Evolutionary conservation across 2,888 invertebrate genomes (phyloP), one percentile per base, ranked within the genome.

Genomic region (Argynnis bischoffii): DNA sequence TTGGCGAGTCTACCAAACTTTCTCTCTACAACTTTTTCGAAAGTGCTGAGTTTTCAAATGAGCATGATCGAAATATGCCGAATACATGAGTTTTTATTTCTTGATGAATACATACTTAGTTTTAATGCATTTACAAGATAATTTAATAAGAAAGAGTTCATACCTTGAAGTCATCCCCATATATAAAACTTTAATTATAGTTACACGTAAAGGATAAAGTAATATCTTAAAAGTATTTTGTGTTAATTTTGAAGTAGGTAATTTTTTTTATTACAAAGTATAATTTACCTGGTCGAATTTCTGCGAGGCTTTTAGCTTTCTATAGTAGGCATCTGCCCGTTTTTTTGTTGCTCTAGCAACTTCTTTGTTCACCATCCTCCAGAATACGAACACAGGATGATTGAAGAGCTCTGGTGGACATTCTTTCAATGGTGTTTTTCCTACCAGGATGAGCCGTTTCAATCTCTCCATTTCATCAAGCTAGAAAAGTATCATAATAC

Each of bases 331-430:
- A 50, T 92, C 90, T 0, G 92, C 90, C 4, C 92, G 83, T 76
- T 89, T 92, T 77, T 90, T 92, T 3, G 90, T 89, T 1, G 91
- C 92, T 55, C 79, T 84, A 1, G 88, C 89, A 1, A 93, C 92
- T 76, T 93, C 93, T n/a, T 84, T 80, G 75, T 93, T 93, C 64
- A 93, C 93, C 88, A 93, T 93, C 54, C 92, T 81, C 92, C 94
- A 94, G 76, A 95, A 94, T n/a, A 94, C 93, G 83, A 95, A 95
- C 4, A 96, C 94, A 0, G 95, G 95, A 82, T 95, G 95, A 70
- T 94, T 88, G 75, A 90, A 94, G 80, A 95, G 90, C 78, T 95
- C 95, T 3, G 94, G 91, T 0, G 95, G 95, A 56, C 95, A 95
- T 74, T 95, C 94, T 73, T 94, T 93, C 50, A 95, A 83, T 0